These are phyloP conservation scores for Sitobion miscanthi DNA, from an alignment of 1,140 invertebrate species.

Conservation along the genomic window DNA sequence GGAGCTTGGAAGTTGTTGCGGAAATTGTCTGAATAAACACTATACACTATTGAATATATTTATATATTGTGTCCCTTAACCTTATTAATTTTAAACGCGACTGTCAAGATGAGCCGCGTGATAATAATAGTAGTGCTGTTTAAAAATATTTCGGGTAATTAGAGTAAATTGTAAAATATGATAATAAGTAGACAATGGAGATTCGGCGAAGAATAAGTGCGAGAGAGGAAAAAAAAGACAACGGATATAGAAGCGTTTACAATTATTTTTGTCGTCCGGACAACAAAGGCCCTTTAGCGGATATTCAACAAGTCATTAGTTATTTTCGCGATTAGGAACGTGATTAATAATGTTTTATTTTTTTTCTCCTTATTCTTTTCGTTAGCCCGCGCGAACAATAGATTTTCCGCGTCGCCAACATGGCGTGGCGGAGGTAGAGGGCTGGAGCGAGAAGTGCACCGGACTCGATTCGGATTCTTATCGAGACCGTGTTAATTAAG, in stretches of 20 bases:
- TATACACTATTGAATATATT: not conserved
- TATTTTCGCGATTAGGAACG: conserved; percentile 35
- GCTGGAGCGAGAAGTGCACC: not conserved
- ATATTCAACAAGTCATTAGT: conserved; percentile 52
- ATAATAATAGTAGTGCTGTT: not conserved
- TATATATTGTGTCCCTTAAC: not conserved
- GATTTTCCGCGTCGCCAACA: not conserved
- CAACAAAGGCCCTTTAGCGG: not conserved
- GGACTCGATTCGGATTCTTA: conserved; percentile 23
- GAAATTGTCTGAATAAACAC: not conserved
- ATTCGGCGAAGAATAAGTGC: not conserved
- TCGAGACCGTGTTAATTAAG: not conserved
- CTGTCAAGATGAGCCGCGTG: not conserved
- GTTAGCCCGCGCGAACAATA: not conserved
- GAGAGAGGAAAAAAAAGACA: not conserved
- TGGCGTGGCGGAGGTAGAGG: not conserved
- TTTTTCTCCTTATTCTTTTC: not conserved
- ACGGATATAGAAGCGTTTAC: not conserved
- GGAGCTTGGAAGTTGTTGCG: not conserved
- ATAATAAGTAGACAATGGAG: not conserved
- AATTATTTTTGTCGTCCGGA: conserved; percentile 22
- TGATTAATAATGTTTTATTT: conserved; percentile 28
- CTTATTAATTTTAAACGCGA: not conserved
- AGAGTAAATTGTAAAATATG: not conserved
- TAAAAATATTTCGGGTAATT: conserved; percentile 1